Conservation (phyloP, 35 echinoderm and acorn worm genomes). For the Ophiothrix spiculata region DNA sequence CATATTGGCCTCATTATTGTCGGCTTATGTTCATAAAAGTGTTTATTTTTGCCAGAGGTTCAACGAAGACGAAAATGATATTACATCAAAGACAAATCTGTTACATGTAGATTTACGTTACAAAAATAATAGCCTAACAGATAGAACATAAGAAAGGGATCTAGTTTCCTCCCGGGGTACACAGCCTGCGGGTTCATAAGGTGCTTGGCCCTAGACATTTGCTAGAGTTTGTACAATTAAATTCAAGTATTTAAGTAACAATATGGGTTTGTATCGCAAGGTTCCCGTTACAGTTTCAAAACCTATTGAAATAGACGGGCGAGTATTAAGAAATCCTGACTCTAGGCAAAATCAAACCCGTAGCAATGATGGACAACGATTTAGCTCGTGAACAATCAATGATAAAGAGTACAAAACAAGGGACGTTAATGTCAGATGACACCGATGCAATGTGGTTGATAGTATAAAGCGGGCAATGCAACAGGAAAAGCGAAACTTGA, state of each 20-base stretch:
- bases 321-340: background rate
- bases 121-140: background rate
- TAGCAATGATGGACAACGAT: background rate
- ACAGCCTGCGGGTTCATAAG: background rate
- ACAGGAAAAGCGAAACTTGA: slow-evolving; percentile 4
- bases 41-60: background rate
- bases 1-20: background rate
- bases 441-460: background rate
- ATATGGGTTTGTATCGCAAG: background rate
- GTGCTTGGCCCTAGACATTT: background rate
- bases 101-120: background rate
- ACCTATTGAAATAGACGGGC: background rate
- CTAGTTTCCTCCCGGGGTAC: background rate
- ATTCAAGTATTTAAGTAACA: background rate
- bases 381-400: background rate
- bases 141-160: background rate
- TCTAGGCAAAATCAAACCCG: background rate
- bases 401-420: slow-evolving; percentile 3
- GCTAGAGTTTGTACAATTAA: slow-evolving; percentile 1
- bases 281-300: background rate
- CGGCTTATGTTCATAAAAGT: background rate
- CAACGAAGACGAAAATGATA: background rate
- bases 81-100: background rate
- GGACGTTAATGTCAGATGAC: background rate
- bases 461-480: background rate